Conservation (phyloP, 2,888 invertebrate species). For the Ditula angustiorana region DNA sequence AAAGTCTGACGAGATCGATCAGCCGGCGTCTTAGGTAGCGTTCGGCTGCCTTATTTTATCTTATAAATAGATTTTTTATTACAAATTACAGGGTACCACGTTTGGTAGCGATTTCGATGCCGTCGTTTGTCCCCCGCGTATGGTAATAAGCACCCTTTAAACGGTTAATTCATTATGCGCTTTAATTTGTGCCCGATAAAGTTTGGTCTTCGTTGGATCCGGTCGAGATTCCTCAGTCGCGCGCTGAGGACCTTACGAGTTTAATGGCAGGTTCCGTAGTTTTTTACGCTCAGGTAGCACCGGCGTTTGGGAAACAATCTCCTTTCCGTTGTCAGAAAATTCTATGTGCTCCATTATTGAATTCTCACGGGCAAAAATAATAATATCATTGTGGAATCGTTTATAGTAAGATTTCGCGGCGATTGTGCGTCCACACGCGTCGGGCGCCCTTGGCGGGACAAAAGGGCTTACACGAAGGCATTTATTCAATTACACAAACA, state of each 20-base stretch:
- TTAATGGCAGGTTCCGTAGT: constrained; percentile 71
- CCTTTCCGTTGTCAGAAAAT: constrained; percentile 38
- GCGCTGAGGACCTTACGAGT: constrained; percentile 55
- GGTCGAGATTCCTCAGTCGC: constrained; percentile 43
- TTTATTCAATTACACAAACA: constrained; percentile 84
- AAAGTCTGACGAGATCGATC: constrained; percentile 78
- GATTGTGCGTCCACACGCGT: constrained; percentile 52
- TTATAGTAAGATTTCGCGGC: constrained; percentile 46
- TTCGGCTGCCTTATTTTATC: constrained; percentile 81
- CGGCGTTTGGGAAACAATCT: constrained; percentile 47
- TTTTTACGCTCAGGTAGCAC: constrained; percentile 69
- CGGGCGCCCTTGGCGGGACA: constrained; percentile 50
- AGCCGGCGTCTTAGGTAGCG: constrained; percentile 81
- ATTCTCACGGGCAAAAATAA: constrained; percentile 47
- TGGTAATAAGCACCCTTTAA: constrained; percentile 62
- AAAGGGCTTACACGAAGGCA: constrained; percentile 68
- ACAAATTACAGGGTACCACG: constrained; percentile 84
- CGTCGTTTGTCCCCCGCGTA: constrained; percentile 57
- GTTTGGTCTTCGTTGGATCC: constrained; percentile 65
- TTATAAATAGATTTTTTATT: constrained; percentile 85
- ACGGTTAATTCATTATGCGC: constrained; percentile 61
- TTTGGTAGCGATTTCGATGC: constrained; percentile 83
- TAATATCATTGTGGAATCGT: constrained; percentile 53
- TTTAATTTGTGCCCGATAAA: constrained; percentile 68
- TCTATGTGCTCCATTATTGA: constrained; percentile 45